Evolutionary conservation across 2,888 invertebrate genomes (phyloP), one percentile per base, ranked within the genome.

Genomic region (Troilus luridus): DNA sequence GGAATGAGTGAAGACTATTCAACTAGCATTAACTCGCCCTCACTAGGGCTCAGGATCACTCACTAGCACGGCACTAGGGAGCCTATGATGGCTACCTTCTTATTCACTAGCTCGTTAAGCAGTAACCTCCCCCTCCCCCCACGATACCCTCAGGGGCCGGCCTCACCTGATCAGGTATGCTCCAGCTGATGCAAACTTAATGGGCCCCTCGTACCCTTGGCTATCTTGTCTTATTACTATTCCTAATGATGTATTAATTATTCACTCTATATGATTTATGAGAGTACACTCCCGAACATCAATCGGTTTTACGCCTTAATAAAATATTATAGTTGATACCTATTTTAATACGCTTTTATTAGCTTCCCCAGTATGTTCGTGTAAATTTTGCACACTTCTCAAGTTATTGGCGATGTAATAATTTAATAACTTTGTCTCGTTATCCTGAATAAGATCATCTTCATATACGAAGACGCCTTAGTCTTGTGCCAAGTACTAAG

Each of bases 221-320:
- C 27, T 41, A 19, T 41, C 72, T 27, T 8, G 9, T 2, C 72
- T 77, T 41, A 41, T 77, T 77, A 77, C 72, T 77, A 77, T 77
- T 77, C 72, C 72, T 77, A 77, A 77, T 77, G 72, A 27, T 41
- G 72, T 77, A 41, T 77, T 77, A 77, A 77, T 77, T 77, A 77
- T 77, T 77, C 72, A 77, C 14, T 41, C 17, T 77, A 77, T 27
- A 77, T 41, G 27, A 41, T 41, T 77, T 77, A 77, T 77, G 72
- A 77, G 41, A 8, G 41, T 19, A 1, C 41, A 10, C 72, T 41
- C 41, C 41, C 41, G 8, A 1, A 17, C 41, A 77, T 27, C 72
- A 77, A 27, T 8, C 72, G 72, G 17, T n/a, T 19, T 77, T 77
- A 12, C 27, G 14, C 12, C 14, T 12, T 67, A 14, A 67, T 67